phyloP scores from a whole-genome alignment of 2,888 invertebrate genomes.

The Drosophila greeni region DNA sequence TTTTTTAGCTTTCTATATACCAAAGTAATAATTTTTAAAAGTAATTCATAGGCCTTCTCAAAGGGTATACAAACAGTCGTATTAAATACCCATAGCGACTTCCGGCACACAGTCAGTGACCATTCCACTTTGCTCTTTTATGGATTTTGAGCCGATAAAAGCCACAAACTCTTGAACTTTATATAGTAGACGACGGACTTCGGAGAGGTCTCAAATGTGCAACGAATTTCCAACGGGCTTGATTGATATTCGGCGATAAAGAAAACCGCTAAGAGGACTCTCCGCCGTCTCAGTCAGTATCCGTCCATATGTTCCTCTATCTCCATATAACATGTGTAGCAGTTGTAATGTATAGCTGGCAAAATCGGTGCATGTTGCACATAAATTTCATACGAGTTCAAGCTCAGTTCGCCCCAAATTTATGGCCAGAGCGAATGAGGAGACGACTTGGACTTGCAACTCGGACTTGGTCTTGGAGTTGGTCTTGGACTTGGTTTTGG shows the following conservation, averaged over 20 bases:
- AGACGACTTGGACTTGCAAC: slow-evolving; percentile 21
- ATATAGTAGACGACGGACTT: slow-evolving; percentile 56
- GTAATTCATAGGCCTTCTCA: background rate
- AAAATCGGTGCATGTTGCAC: slow-evolving; percentile 67
- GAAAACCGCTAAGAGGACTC: slow-evolving; percentile 56
- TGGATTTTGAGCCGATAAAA: slow-evolving; percentile 45
- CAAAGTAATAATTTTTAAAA: background rate
- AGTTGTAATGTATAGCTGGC: slow-evolving; percentile 61
- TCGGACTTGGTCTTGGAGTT: background rate
- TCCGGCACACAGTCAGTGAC: slow-evolving; percentile 2
- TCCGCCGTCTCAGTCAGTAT: slow-evolving; percentile 18
- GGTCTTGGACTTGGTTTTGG: slow-evolving; percentile 24
- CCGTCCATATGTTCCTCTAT: slow-evolving; percentile 25
- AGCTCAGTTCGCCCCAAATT: slow-evolving; percentile 62
- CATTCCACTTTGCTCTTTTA: slow-evolving; percentile 18
- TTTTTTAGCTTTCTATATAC: background rate
- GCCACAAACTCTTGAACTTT: slow-evolving; percentile 69
- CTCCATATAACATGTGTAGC: slow-evolving; percentile 48
- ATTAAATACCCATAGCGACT: background rate
- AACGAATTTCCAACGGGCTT: slow-evolving; percentile 56
- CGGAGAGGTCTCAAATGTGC: slow-evolving; percentile 32
- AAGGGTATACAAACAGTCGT: background rate
- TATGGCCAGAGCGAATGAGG: slow-evolving; percentile 59
- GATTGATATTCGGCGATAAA: slow-evolving; percentile 71
- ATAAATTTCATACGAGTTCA: slow-evolving; percentile 71